Evolutionary conservation across 2,113 vertebrate species (phyloP).

Genomic region (Gasterosteus nipponicus): DNA sequence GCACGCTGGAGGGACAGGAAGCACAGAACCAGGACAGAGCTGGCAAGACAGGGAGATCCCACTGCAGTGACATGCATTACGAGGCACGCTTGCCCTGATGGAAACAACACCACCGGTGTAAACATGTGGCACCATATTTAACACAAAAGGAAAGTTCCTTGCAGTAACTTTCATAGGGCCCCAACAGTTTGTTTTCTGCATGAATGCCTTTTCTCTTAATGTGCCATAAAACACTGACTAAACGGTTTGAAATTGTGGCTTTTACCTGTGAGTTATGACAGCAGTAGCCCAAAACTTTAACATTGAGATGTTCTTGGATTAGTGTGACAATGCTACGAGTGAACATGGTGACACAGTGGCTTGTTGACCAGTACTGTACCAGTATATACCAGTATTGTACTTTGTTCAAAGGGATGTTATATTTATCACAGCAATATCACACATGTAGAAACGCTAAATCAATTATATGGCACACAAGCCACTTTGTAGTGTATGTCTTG

Average conservation of each 20-base stretch:
- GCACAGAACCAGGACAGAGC: neutral
- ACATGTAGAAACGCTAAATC: constrained; percentile 56
- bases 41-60: neutral
- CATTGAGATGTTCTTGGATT: constrained; percentile 56
- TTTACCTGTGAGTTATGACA: neutral
- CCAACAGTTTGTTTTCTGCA: neutral
- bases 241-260: neutral
- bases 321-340: constrained; percentile 47
- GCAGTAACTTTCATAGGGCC: constrained; percentile 18
- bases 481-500: neutral
- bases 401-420: constrained; percentile 9
- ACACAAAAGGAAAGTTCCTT: neutral
- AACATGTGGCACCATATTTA: neutral
- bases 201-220: no score
- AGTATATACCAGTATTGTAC: neutral
- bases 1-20: neutral
- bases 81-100: neutral
- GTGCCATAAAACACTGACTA: neutral
- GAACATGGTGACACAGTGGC: constrained; percentile 12
- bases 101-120: neutral
- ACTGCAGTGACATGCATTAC: neutral
- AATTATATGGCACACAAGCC: neutral
- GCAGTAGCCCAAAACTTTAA: constrained; percentile 39
- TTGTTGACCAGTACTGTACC: neutral
- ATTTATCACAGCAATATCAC: constrained; percentile 48